Base-by-base conservation (phyloP, 2,888 invertebrate genomes). In the Heliconius charithonia region DNA sequence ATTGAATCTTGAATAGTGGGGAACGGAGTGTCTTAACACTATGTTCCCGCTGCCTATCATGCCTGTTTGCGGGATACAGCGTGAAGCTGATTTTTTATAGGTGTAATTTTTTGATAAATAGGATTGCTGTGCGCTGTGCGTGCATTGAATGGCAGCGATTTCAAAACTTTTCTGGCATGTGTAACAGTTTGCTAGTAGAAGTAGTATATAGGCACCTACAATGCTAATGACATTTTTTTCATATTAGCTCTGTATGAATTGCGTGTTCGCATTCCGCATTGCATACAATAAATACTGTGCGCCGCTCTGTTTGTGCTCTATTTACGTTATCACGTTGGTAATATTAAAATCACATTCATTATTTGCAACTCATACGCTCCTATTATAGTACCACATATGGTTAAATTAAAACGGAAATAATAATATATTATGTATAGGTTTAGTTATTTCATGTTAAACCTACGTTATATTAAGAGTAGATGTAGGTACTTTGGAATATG, bases 261-360 rank as follows among this genome's bases (percentile, higher is more conserved):
- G 94, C 93, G 91, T 89, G 89, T 85, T 89, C 91, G 90, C 93
- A 91, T 90, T 88, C 90, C 86, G 82, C 85, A 82, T 84, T 85
- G 86, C 86, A 86, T 88, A 87, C 87, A 87, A 89, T 89, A 87
- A 88, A 89, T 91, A 88, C 88, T 90, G 88, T 88, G 91, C 90
- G 90, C 89, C 86, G 89, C 90, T 90, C 89, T 89, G 89, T 91
- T 93, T 85, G 90, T 92, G 94, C 92, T 93, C 93, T 87, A 94
- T 92, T 93, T 92, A 90, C 90, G 89, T 92, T 93, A 93, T 94
- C 93, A 90, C 87, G 87, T 86, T 87, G 87, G 87, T 89, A 89
- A 92, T 82, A 89, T 90, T 90, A 90, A 89, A 91, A 87, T 89
- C 88, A 89, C 87, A 85, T 83, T 87, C 82, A 86, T 87, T 89